Percentiles rank a stretch among this genome's conserved stretches.
Conservation (phyloP, 2,888 invertebrate species). For the Agrilus biguttatus region DNA sequence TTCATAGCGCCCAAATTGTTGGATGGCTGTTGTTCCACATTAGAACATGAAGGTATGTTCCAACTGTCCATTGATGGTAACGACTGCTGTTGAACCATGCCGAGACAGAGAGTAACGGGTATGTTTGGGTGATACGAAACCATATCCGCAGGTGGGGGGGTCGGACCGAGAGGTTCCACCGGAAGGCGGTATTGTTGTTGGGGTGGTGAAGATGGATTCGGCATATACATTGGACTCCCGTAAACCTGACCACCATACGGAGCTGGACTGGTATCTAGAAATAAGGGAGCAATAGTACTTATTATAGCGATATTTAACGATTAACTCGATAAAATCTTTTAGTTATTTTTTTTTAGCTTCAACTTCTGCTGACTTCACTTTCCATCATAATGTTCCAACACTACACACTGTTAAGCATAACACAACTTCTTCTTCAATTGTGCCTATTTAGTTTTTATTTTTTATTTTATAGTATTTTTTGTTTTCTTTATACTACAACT, state of each 20-base stretch:
- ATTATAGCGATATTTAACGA: neutral
- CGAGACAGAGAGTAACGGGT: constrained; percentile 1
- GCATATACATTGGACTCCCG: constrained; percentile 14
- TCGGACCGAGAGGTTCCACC: constrained; percentile 7
- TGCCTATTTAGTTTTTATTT: too few species aligned
- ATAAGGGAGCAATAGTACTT: constrained; percentile 1
- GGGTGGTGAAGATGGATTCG: constrained; percentile 10
- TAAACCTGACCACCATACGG: constrained; percentile 17
- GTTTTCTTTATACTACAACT: too few species aligned
- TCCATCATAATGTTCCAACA: too few species aligned
- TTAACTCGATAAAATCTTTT: neutral
- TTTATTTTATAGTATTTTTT: too few species aligned
- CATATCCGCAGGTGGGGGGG: constrained; percentile 8
- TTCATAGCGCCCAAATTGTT: constrained; percentile 6
- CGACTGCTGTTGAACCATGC: constrained; percentile 1
- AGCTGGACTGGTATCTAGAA: constrained; percentile 21
- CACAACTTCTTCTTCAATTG: too few species aligned
- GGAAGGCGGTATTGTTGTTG: constrained; percentile 9
- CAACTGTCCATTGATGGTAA: constrained; percentile 7
- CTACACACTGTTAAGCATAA: too few species aligned
- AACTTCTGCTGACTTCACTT: too few species aligned
- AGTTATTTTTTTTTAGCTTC: neutral
- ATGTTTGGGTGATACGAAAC: neutral
- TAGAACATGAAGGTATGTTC: constrained; percentile 7
- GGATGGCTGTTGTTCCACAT: neutral